Evolutionary conservation across 2,113 vertebrate species (phyloP).

Genomic region (Columba janthina): DNA sequence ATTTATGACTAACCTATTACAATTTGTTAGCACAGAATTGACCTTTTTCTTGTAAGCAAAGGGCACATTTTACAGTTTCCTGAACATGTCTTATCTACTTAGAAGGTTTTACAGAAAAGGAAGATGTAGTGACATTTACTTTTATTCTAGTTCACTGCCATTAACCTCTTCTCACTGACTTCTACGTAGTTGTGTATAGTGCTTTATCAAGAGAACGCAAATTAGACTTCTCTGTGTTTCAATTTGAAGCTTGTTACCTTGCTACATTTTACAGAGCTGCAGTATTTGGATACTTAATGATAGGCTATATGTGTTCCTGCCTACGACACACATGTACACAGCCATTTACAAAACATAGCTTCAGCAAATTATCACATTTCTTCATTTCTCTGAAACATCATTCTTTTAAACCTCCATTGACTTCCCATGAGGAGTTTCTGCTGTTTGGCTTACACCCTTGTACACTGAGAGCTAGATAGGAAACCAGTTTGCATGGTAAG

Average conservation of each 20-base stretch:
- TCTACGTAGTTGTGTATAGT: neutral
- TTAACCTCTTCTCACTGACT: slow-evolving; percentile 69
- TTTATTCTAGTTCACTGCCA: slow-evolving; percentile 76
- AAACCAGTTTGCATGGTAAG: neutral
- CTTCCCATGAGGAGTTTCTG: neutral
- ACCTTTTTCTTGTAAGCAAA: slow-evolving; percentile 78
- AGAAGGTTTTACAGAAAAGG: slow-evolving; percentile 69
- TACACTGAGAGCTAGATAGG: neutral
- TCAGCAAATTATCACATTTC: neutral
- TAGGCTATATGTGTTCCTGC: neutral
- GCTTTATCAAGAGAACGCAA: slow-evolving; percentile 24
- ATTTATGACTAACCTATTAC: slow-evolving; percentile 74
- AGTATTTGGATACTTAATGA: neutral
- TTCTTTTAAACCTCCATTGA: neutral
- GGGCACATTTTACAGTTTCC: slow-evolving; percentile 79
- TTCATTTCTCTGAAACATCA: neutral
- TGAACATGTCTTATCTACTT: slow-evolving; percentile 76
- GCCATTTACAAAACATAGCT: neutral
- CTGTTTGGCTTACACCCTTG: neutral
- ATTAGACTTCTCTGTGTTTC: neutral
- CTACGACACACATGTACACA: neutral
- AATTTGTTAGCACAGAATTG: slow-evolving; percentile 72
- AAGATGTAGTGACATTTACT: slow-evolving; percentile 79
- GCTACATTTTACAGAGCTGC: neutral
- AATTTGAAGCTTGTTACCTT: neutral